phyloP scores from a whole-genome alignment of 2,797 vertebrate species.

The Macropus fuliginosus region DNA sequence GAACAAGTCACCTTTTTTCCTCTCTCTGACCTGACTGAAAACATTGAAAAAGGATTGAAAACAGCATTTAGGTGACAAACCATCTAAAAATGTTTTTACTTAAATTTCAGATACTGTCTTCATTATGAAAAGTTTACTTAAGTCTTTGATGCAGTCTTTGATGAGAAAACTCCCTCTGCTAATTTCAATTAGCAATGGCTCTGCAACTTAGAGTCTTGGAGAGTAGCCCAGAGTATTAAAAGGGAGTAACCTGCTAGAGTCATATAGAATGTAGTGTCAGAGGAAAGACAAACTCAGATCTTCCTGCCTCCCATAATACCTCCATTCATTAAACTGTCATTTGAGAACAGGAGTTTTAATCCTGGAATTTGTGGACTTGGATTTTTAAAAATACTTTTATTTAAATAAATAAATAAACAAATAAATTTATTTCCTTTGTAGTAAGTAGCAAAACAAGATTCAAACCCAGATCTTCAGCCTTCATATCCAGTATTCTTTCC shows the following conservation, averaged over 20 bases:
- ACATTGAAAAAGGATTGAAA: background rate
- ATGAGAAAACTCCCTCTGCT: background rate
- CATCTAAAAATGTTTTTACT: background rate
- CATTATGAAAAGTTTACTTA: background rate
- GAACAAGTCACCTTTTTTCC: background rate
- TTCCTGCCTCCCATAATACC: background rate
- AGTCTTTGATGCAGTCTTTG: background rate
- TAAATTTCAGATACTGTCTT: background rate
- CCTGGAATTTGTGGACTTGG: no score
- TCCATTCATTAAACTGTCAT: background rate
- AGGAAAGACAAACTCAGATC: background rate
- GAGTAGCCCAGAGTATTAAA: background rate
- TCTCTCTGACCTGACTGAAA: background rate
- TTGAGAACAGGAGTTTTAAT: background rate
- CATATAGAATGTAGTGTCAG: background rate
- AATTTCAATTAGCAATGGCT: background rate
- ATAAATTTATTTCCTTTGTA: background rate
- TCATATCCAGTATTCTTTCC: background rate
- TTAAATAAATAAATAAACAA: background rate
- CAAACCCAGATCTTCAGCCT: background rate
- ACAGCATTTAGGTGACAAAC: background rate
- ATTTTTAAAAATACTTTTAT: background rate
- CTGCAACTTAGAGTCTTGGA: background rate
- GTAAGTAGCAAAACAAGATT: background rate
- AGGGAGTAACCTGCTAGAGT: background rate